phyloP scores from a whole-genome alignment of 2,888 invertebrate genomes.

The Physocephala rufipes region DNA sequence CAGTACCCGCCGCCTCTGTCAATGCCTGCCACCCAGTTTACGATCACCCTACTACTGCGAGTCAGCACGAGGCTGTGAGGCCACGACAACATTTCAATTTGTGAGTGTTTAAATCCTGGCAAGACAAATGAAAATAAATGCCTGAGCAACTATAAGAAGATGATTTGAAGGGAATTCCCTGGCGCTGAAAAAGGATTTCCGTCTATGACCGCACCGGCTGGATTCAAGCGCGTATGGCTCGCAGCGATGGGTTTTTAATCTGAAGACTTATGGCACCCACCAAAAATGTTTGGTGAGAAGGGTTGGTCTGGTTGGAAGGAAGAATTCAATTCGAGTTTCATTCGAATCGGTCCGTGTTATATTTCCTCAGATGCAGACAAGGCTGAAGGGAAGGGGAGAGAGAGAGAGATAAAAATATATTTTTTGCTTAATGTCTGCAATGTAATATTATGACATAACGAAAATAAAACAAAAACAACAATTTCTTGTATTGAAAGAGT shows the following conservation, averaged over 20 bases:
- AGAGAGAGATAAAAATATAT: no score
- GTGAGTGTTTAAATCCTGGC: slow-evolving; percentile 43
- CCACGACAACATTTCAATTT: slow-evolving; percentile 43
- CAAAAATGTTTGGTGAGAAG: slow-evolving; percentile 57
- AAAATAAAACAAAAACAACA: slow-evolving; percentile 53
- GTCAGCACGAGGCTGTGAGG: slow-evolving; percentile 48
- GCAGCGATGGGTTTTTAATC: slow-evolving; percentile 65
- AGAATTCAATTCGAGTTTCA: no score
- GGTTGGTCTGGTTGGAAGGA: slow-evolving; percentile 19
- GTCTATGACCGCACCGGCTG: slow-evolving; percentile 33
- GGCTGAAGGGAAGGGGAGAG: no score
- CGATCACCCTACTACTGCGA: slow-evolving; percentile 59
- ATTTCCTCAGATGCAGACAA: slow-evolving; percentile 38
- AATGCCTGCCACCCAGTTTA: slow-evolving; percentile 50
- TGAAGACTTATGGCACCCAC: slow-evolving; percentile 66
- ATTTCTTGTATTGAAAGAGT: slow-evolving; percentile 65
- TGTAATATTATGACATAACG: slow-evolving; percentile 3
- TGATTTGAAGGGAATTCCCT: slow-evolving; percentile 1
- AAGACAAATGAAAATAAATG: slow-evolving; percentile 49
- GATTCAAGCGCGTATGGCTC: slow-evolving; percentile 37
- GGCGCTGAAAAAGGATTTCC: slow-evolving; percentile 37
- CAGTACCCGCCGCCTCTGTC: slow-evolving; percentile 41
- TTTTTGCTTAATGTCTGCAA: no score
- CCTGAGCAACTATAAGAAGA: slow-evolving; percentile 40
- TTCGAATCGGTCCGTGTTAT: neutral